Conservation (phyloP, 2,888 invertebrate species). For the Andrena chrysosceles region DNA sequence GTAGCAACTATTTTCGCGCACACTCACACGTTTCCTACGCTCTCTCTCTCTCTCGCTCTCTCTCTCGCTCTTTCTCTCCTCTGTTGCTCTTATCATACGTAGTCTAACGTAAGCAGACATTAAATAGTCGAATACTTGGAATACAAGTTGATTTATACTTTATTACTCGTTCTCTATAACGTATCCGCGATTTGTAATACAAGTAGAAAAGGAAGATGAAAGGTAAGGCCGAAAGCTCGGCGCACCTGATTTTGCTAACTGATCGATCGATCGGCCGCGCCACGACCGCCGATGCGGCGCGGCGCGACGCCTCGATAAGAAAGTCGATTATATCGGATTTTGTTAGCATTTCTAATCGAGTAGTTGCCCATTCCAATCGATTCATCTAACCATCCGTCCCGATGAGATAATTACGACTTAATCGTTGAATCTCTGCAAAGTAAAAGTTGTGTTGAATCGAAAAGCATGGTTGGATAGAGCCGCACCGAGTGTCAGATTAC, state of each 20-base stretch:
- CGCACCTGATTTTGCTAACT: constrained; percentile 5
- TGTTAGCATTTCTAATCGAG: constrained; percentile 43
- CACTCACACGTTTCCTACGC: constrained; percentile 36
- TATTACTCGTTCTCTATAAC: constrained; percentile 56
- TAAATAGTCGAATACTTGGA: constrained; percentile 67
- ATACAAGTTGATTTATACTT: constrained; percentile 66
- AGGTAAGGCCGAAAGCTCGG: constrained; percentile 35
- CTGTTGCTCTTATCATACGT: constrained; percentile 29
- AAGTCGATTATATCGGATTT: constrained; percentile 13
- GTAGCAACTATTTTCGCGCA: constrained; percentile 23
- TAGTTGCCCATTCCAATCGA: constrained; percentile 24
- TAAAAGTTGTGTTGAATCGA: constrained; percentile 25
- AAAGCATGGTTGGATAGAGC: background rate
- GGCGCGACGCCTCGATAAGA: constrained; percentile 2
- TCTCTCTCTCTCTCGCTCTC: constrained; percentile 8
- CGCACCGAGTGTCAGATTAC: background rate
- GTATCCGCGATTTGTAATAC: constrained; percentile 27
- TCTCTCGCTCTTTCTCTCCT: background rate
- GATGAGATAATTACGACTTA: constrained; percentile 10
- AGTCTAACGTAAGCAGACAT: constrained; percentile 55
- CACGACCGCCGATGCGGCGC: background rate
- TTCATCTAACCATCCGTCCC: constrained; percentile 22
- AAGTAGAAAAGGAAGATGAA: constrained; percentile 34
- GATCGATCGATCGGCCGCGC: constrained; percentile 16
- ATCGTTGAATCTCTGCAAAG: constrained; percentile 24